Evolutionary conservation across 2,888 invertebrate species (phyloP).

Genomic region (Xylophagus ater): DNA sequence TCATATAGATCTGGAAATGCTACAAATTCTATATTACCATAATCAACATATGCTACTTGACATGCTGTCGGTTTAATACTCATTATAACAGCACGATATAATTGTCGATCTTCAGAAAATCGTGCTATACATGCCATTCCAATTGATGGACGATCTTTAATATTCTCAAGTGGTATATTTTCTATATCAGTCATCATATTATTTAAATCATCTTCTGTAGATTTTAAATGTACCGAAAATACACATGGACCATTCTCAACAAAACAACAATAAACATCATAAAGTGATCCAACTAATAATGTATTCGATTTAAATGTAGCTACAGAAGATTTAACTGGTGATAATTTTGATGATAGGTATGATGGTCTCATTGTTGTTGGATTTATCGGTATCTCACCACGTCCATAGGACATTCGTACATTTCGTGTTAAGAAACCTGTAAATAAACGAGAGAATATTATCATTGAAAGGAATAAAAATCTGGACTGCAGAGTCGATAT

Average conservation of each 20-base stretch:
- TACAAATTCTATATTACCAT: constrained; percentile 64
- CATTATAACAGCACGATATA: constrained; percentile 67
- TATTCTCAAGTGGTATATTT: constrained; percentile 46
- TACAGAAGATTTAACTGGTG: constrained; percentile 28
- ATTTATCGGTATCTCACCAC: constrained; percentile 5
- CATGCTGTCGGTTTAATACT: constrained; percentile 58
- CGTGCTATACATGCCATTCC: constrained; percentile 68
- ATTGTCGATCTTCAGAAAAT: constrained; percentile 54
- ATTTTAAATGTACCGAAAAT: constrained; percentile 62
- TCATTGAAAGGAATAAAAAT: not conserved
- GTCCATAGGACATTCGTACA: constrained; percentile 23
- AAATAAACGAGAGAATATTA: not conserved
- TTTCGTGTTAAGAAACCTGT: constrained; percentile 22
- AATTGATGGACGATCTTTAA: constrained; percentile 57
- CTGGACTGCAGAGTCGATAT: not conserved
- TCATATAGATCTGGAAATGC: constrained; percentile 60
- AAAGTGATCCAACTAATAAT: constrained; percentile 45
- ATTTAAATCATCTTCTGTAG: constrained; percentile 48
- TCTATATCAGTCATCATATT: constrained; percentile 65
- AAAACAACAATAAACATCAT: constrained; percentile 61
- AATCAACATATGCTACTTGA: constrained; percentile 71
- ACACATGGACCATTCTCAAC: constrained; percentile 69
- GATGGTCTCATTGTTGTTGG: constrained; percentile 12
- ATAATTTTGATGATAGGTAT: constrained; percentile 29
- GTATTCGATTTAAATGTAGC: constrained; percentile 37